These are phyloP conservation scores for Drosophila koepferae DNA, from an alignment of 2,888 invertebrate species.

Conservation along the genomic window DNA sequence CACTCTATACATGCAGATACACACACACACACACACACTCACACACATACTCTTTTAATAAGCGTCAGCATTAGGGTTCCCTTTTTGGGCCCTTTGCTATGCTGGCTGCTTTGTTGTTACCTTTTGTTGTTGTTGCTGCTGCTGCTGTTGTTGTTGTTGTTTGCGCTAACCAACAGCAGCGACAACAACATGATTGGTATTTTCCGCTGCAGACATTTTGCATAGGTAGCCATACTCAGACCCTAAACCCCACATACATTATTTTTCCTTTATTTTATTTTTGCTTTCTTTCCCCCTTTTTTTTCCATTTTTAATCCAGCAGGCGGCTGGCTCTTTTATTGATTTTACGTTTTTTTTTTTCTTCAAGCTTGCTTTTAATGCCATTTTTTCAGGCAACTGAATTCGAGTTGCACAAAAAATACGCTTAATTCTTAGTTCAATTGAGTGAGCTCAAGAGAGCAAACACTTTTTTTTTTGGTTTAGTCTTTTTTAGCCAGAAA, in stretches of 20 bases:
- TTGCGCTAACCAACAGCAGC: conserved; percentile 62
- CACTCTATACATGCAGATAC: conserved; percentile 24
- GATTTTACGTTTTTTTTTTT: conserved; percentile 48
- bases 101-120: conserved; percentile 43
- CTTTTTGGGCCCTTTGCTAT: conserved; percentile 51
- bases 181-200: conserved; percentile 77
- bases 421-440: conserved; percentile 3
- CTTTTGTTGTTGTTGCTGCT: conserved; percentile 24
- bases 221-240: conserved; percentile 45
- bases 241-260: conserved; percentile 51
- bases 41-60: conserved; percentile 63
- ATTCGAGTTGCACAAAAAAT: conserved; percentile 19
- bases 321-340: conserved; percentile 53
- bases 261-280: conserved; percentile 41
- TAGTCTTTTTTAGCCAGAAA: not conserved
- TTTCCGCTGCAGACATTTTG: conserved; percentile 79
- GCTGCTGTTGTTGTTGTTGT: conserved; percentile 33
- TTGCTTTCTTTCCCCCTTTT: conserved; percentile 45
- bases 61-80: conserved; percentile 62
- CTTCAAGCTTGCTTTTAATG: conserved; percentile 18
- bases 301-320: conserved; percentile 16
- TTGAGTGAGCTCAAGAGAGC: conserved; percentile 5
- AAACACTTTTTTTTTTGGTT: no score
- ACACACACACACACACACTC: conserved; percentile 10
- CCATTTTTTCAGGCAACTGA: conserved; percentile 17